phyloP scores from a whole-genome alignment of 2,888 invertebrate species.

The Prosapia bicincta region DNA sequence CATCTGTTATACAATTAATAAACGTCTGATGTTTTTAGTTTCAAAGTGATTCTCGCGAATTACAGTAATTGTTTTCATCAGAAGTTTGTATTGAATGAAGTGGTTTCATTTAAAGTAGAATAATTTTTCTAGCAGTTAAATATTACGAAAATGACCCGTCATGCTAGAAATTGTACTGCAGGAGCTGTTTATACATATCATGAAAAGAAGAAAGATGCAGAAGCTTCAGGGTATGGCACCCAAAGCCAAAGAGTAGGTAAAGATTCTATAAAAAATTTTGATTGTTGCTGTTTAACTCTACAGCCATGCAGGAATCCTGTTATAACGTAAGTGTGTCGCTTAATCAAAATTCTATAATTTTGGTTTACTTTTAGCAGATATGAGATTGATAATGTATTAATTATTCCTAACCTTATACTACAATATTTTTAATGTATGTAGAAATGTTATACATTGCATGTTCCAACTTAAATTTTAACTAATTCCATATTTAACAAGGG shows the following conservation, averaged over 20 bases:
- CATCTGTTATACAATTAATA: too few species aligned
- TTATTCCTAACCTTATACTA: background rate
- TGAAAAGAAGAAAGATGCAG: slow-evolving; percentile 94
- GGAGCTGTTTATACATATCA: slow-evolving; percentile 98
- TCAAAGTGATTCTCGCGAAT: too few species aligned
- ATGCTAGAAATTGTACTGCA: slow-evolving; percentile 97
- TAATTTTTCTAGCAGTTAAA: too few species aligned
- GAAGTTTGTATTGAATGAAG: too few species aligned
- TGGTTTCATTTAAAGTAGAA: too few species aligned
- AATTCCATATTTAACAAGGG: too few species aligned
- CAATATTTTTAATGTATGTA: background rate
- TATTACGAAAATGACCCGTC: slow-evolving; percentile 83
- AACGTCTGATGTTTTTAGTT: too few species aligned
- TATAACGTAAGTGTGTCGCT: slow-evolving; percentile 64
- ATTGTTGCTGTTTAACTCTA: slow-evolving; percentile 94
- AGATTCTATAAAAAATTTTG: slow-evolving; percentile 93
- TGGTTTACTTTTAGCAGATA: background rate
- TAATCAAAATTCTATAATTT: too few species aligned
- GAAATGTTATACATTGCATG: too few species aligned
- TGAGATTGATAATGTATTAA: background rate
- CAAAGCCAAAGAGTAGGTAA: slow-evolving; percentile 84
- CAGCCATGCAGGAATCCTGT: slow-evolving; percentile 96
- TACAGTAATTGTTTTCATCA: too few species aligned
- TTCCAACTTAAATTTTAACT: too few species aligned
- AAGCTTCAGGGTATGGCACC: slow-evolving; percentile 90